Evolutionary conservation across 2,888 invertebrate species (phyloP).

Genomic region (Polyommatus iphigenia): DNA sequence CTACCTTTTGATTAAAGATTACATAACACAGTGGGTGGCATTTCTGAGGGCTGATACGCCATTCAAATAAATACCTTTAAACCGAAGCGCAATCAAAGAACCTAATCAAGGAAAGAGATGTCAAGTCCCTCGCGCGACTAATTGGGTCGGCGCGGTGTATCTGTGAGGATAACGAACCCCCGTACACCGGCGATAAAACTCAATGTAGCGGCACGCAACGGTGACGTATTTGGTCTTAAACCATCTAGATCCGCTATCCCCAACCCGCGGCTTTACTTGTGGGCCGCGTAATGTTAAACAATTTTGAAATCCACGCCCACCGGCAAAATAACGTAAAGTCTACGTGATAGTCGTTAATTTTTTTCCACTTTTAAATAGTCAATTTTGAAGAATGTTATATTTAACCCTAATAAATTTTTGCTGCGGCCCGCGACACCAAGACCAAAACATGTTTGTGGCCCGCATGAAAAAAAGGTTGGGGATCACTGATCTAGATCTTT

Average conservation of each 20-base stretch:
- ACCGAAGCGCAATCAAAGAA: conserved; percentile 13
- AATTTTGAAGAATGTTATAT: no score
- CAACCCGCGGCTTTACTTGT: no score
- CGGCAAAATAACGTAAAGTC: no score
- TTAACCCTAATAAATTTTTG: no score
- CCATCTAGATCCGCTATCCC: not conserved
- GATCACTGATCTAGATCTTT: not conserved
- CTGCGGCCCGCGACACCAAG: no score
- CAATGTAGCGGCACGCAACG: not conserved
- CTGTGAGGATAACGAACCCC: conserved; percentile 19
- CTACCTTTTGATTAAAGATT: no score
- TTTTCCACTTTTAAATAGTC: no score
- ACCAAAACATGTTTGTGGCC: no score
- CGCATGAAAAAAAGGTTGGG: no score
- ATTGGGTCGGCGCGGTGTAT: conserved; percentile 20
- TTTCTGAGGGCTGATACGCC: not conserved
- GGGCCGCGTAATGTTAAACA: no score
- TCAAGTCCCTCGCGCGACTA: not conserved
- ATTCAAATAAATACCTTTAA: conserved; percentile 3
- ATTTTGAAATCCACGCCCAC: no score
- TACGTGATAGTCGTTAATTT: no score
- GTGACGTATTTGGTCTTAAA: not conserved
- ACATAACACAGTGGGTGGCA: not conserved
- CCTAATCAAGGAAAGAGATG: conserved; percentile 11
- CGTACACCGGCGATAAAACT: conserved; percentile 2